Percentiles rank a stretch among this genome's conserved stretches.
phyloP scores from a whole-genome alignment of 2,797 vertebrate genomes.

The Acestrorhynchus altus region DNA sequence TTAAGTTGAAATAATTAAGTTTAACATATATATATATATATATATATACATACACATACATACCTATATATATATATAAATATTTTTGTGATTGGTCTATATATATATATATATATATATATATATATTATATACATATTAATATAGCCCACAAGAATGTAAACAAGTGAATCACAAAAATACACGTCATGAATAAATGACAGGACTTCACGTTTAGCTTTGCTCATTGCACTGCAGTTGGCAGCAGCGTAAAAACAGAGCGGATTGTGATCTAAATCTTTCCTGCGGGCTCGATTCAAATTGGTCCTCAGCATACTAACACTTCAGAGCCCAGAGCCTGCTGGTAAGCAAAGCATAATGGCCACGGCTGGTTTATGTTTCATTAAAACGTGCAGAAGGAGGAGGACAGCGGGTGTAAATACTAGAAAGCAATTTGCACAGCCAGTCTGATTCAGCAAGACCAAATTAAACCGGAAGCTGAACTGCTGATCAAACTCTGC shows the following conservation, averaged over 20 bases:
- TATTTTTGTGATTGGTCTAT: too few relatives aligned
- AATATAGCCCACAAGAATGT: neutral
- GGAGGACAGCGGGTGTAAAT: constrained; percentile 11
- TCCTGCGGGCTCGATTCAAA: neutral
- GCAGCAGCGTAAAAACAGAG: constrained; percentile 12
- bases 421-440: constrained; percentile 33
- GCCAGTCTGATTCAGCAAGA: constrained; percentile 45
- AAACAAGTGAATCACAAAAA: neutral
- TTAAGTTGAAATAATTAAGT: too few relatives aligned
- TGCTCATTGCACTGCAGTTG: constrained; percentile 16
- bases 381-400: constrained; percentile 23
- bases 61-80: too few relatives aligned
- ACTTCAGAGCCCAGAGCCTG: constrained; percentile 5
- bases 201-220: neutral
- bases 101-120: too few relatives aligned
- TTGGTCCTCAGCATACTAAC: constrained; percentile 26
- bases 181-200: neutral
- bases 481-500: constrained; percentile 11
- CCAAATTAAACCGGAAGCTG: neutral
- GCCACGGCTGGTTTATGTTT: constrained; percentile 13
- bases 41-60: too few relatives aligned
- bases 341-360: constrained; percentile 30
- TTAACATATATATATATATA: too few relatives aligned
- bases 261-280: constrained; percentile 15
- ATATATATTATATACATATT: too few relatives aligned